Conservation (phyloP, 2,888 invertebrate genomes). For the Luperina testacea region DNA sequence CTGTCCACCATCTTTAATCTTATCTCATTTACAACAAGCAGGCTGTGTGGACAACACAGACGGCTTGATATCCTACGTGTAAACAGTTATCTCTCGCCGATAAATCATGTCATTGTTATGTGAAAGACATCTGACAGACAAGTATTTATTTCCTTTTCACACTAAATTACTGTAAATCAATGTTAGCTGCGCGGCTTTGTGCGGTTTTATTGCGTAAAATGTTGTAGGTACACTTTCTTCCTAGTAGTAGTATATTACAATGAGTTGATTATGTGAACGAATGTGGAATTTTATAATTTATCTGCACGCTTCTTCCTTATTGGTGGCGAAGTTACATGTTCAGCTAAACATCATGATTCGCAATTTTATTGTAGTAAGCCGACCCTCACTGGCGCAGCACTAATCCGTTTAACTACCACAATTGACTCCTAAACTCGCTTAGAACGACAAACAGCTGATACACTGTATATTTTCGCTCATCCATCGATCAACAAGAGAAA, state of each 20-base stretch:
- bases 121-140: conserved; percentile 73
- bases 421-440: conserved; percentile 43
- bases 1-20: conserved; percentile 55
- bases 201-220: conserved; percentile 55
- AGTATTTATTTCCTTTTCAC: conserved; percentile 73
- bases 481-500: conserved; percentile 46
- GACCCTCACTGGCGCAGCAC: conserved; percentile 16
- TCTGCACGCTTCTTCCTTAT: conserved; percentile 46
- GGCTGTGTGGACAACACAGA: conserved; percentile 52
- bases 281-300: conserved; percentile 45
- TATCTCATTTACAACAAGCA: conserved; percentile 58
- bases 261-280: conserved; percentile 54
- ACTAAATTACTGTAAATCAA: conserved; percentile 65
- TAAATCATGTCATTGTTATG: conserved; percentile 76
- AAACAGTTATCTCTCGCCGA: conserved; percentile 72
- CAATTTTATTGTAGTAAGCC: conserved; percentile 16
- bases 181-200: conserved; percentile 45
- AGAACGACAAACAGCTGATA: conserved; percentile 59
- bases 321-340: conserved; percentile 27
- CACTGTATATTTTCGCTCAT: conserved; percentile 52
- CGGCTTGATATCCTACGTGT: conserved; percentile 67
- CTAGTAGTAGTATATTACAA: conserved; percentile 39
- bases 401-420: conserved; percentile 48
- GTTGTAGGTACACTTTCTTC: conserved; percentile 55
- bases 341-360: conserved; percentile 26